Percentiles rank a stretch among this genome's conserved stretches.
Conservation (phyloP, 2,797 vertebrate genomes). For the Sebastes diploproa region DNA sequence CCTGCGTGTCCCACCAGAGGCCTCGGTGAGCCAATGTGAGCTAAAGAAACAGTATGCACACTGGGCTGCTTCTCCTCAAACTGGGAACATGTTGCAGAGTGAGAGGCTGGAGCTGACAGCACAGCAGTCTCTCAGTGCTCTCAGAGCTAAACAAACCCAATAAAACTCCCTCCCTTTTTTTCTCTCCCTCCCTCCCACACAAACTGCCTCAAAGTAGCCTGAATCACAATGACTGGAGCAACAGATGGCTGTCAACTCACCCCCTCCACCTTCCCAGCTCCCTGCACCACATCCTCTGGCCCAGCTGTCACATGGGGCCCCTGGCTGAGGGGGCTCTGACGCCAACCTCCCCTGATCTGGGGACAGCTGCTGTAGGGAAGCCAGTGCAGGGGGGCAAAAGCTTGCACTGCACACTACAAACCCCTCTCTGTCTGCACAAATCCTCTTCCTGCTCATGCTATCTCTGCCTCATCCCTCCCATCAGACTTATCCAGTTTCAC, state of each 20-base stretch:
- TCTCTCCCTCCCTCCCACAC: constrained; percentile 33
- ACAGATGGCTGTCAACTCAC: constrained; percentile 83
- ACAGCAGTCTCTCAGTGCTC: constrained; percentile 32
- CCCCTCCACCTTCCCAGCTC: constrained; percentile 61
- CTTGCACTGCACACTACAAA: constrained; percentile 44
- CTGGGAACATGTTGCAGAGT: constrained; percentile 24
- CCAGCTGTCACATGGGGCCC: constrained; percentile 79
- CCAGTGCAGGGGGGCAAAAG: constrained; percentile 22
- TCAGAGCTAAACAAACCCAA: constrained; percentile 62
- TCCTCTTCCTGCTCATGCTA: constrained; percentile 5
- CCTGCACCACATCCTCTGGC: constrained; percentile 73
- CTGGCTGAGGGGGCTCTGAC: constrained; percentile 70
- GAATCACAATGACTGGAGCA: constrained; percentile 83
- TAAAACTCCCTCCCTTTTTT: constrained; percentile 46
- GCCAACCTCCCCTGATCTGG: constrained; percentile 69
- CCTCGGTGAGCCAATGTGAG: constrained; percentile 15
- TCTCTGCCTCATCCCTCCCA: constrained; percentile 28
- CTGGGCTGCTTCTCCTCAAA: constrained; percentile 47
- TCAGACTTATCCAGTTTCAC: constrained; percentile 43
- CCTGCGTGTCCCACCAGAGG: constrained; percentile 28
- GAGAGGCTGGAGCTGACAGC: constrained; percentile 42
- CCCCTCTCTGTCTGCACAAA: constrained; percentile 42
- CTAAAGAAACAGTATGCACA: constrained; percentile 27
- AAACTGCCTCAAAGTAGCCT: constrained; percentile 65
- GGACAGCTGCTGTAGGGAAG: constrained; percentile 74